A percentile compares a stretch with the other conserved stretches of the same genome.
phyloP scores from a whole-genome alignment of 2,888 invertebrate genomes.

The Doris montereyensis region DNA sequence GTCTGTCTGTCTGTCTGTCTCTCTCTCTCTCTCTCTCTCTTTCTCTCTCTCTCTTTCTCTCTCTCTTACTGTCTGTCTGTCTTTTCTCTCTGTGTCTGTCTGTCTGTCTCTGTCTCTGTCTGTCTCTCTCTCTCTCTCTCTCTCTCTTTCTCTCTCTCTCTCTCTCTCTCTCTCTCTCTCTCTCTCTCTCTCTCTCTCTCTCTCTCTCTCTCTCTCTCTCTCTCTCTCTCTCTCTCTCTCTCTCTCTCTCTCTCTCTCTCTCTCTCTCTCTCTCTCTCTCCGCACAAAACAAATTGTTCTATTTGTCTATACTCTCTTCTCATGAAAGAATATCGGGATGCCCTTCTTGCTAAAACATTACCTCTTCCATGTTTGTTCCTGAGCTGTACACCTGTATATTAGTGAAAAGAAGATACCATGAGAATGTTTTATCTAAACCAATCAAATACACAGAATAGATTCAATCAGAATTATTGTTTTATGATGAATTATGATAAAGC shows the following conservation, averaged over 20 bases:
- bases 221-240: background rate
- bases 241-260: background rate
- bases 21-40: conserved; percentile 1
- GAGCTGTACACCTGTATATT: too few relatives aligned
- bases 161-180: background rate
- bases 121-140: background rate
- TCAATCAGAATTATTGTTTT: too few relatives aligned
- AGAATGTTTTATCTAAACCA: too few relatives aligned
- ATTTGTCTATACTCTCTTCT: too few relatives aligned
- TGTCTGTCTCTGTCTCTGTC: background rate
- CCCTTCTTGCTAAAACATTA: too few relatives aligned
- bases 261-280: too few relatives aligned
- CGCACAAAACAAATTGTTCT: too few relatives aligned
- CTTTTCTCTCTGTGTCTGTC: background rate
- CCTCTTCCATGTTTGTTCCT: too few relatives aligned
- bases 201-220: background rate
- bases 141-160: background rate
- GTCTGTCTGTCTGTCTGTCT: background rate
- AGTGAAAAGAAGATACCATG: too few relatives aligned
- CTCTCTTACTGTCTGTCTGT: background rate
- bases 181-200: background rate
- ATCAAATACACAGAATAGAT: too few relatives aligned
- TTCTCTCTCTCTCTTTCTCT: conserved; percentile 7
- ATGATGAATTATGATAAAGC: too few relatives aligned
- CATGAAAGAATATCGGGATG: too few relatives aligned